These are phyloP conservation scores for Siphamia tubifer DNA, from an alignment of 2,113 vertebrate genomes.

Conservation along the genomic window DNA sequence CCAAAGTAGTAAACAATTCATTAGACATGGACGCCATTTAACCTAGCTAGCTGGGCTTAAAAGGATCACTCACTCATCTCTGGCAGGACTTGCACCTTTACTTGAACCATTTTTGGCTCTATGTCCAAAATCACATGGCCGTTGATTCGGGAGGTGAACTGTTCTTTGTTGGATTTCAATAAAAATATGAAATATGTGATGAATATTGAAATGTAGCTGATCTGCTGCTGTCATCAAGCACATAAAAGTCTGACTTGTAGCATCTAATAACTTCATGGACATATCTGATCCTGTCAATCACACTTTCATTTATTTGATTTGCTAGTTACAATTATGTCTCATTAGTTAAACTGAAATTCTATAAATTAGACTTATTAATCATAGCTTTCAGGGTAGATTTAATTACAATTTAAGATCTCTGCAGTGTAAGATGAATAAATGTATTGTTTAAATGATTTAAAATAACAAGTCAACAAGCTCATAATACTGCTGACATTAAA, in stretches of 20 bases:
- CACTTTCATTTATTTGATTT: no score
- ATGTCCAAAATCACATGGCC: background rate
- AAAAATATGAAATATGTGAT: background rate
- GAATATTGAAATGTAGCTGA: background rate
- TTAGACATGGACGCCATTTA: conserved; percentile 52
- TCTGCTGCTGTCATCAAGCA: background rate
- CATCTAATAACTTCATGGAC: conserved; percentile 1
- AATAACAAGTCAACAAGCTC: conserved; percentile 10
- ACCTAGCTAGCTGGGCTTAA: conserved; percentile 20
- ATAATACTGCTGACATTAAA: conserved; percentile 38
- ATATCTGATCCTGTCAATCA: conserved; percentile 19
- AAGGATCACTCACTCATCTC: background rate
- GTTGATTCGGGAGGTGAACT: background rate
- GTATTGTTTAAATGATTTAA: conserved; percentile 27
- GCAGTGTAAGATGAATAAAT: background rate
- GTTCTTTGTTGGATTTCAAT: background rate
- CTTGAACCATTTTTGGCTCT: background rate
- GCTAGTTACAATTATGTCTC: background rate
- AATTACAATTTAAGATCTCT: background rate
- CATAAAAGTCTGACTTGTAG: conserved; percentile 8
- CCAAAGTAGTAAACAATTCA: conserved; percentile 45
- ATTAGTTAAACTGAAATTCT: conserved; percentile 5
- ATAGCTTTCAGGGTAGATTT: background rate
- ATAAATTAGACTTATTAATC: background rate
- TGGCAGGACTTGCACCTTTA: background rate